A percentile compares a stretch with the other conserved stretches of the same genome.
These are phyloP conservation scores for Euschistus heros DNA, from an alignment of 1,140 invertebrate species.

Conservation along the genomic window DNA sequence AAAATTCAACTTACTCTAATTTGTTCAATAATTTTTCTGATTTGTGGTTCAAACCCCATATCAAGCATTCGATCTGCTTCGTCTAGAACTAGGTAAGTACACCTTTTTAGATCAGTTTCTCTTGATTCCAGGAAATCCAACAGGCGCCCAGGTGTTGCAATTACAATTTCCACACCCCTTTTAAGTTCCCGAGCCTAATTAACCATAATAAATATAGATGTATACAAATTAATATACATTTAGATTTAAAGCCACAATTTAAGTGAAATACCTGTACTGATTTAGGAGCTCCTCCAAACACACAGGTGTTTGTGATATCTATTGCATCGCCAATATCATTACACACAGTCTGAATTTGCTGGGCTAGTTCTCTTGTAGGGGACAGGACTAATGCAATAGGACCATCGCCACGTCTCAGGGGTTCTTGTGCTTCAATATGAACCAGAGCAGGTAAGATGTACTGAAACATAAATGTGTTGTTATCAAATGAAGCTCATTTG, in stretches of 20 bases:
- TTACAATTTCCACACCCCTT: constrained; percentile 81
- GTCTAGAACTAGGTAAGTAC: constrained; percentile 91
- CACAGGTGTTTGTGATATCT: constrained; percentile 84
- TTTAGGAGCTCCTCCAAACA: constrained; percentile 72
- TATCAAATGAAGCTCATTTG: not conserved
- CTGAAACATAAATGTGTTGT: constrained; percentile 21
- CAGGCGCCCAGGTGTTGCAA: constrained; percentile 92
- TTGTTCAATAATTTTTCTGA: constrained; percentile 92
- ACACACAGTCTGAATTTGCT: constrained; percentile 76
- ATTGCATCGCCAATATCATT: constrained; percentile 39
- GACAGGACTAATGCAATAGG: constrained; percentile 88
- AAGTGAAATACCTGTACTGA: constrained; percentile 26
- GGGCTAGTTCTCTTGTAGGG: constrained; percentile 87
- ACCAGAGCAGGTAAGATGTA: constrained; percentile 80
- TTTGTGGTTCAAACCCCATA: constrained; percentile 99
- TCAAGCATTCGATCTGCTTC: constrained; percentile 99
- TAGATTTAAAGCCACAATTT: not conserved
- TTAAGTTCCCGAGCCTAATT: constrained; percentile 78
- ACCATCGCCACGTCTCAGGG: constrained; percentile 72
- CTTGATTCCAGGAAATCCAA: constrained; percentile 94
- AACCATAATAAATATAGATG: not conserved
- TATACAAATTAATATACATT: not conserved
- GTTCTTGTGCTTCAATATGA: constrained; percentile 84
- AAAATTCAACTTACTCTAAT: constrained; percentile 47
- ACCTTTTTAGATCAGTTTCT: constrained; percentile 77